Percentiles rank a stretch among this genome's conserved stretches.
Evolutionary conservation across 2,888 invertebrate species (phyloP).

Genomic region (Microctonus brassicae): DNA sequence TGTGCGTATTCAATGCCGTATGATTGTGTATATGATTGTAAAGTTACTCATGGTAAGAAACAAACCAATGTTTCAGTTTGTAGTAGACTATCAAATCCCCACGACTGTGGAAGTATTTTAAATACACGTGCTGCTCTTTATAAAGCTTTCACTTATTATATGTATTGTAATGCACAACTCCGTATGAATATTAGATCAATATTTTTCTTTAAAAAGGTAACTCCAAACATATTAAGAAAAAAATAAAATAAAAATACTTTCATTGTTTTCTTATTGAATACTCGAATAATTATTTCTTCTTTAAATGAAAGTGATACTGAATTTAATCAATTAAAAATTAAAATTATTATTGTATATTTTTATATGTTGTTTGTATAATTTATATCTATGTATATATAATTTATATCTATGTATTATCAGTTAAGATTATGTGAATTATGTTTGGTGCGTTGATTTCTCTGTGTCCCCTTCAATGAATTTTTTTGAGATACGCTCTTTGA

Average conservation of each 20-base stretch:
- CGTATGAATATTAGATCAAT: slow-evolving; percentile 34
- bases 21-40: not conserved
- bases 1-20: not conserved
- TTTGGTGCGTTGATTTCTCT: no score
- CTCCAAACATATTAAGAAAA: not conserved
- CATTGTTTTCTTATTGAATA: no score
- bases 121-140: not conserved
- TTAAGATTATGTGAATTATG: no score
- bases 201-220: slow-evolving; percentile 34
- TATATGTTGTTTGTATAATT: no score
- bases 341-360: no score
- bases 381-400: no score
- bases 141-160: not conserved
- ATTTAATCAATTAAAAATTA: no score
- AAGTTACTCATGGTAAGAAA: not conserved
- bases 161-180: not conserved
- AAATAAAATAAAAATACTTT: not conserved
- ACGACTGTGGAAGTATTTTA: not conserved
- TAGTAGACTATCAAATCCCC: slow-evolving; percentile 19
- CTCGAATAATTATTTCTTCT: not conserved
- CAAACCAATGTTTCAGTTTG: slow-evolving; percentile 10
- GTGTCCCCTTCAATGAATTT: not conserved
- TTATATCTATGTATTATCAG: no score
- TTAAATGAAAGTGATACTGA: no score
- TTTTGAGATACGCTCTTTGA: slow-evolving; percentile 1